Conservation (phyloP, 1,140 invertebrate species). For the Heliconius hewitsoni region DNA sequence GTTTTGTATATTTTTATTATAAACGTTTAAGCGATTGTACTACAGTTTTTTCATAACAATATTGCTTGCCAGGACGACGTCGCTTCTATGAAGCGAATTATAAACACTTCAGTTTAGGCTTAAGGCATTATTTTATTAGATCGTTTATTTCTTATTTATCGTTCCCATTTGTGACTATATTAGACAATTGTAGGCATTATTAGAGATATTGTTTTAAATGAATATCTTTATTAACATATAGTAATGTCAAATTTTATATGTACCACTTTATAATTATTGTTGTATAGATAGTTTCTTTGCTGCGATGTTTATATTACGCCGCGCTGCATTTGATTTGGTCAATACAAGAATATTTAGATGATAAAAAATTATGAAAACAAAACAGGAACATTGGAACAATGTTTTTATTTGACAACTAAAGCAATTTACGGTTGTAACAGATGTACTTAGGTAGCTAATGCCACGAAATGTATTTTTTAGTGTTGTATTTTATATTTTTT, state of each 20-base stretch:
- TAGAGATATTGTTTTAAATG: constrained; percentile 59
- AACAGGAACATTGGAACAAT: constrained; percentile 6
- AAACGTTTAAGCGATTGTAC: constrained; percentile 59
- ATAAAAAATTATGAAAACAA: constrained; percentile 3
- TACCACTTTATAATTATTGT: constrained; percentile 48
- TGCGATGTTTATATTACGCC: constrained; percentile 44
- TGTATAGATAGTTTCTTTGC: constrained; percentile 49
- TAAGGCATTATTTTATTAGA: constrained; percentile 64
- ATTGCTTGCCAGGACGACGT: constrained; percentile 49
- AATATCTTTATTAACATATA: constrained; percentile 41
- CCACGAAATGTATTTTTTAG: constrained; percentile 10
- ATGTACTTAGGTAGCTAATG: constrained; percentile 10
- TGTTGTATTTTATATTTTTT: constrained; percentile 13
- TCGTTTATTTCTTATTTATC: constrained; percentile 65
- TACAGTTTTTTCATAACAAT: constrained; percentile 58
- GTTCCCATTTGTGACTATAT: constrained; percentile 60
- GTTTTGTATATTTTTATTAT: constrained; percentile 73
- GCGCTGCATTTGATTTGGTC: constrained; percentile 21
- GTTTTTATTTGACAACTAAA: constrained; percentile 10
- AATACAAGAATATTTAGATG: constrained; percentile 9
- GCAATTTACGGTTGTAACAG: constrained; percentile 8
- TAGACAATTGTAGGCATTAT: constrained; percentile 69
- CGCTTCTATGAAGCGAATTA: constrained; percentile 76
- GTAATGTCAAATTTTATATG: constrained; percentile 49
- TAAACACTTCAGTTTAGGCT: constrained; percentile 49